Evolutionary conservation across 1,140 invertebrate genomes (phyloP), one percentile per base, ranked within the genome.

Genomic region (Aphidius ervi): DNA sequence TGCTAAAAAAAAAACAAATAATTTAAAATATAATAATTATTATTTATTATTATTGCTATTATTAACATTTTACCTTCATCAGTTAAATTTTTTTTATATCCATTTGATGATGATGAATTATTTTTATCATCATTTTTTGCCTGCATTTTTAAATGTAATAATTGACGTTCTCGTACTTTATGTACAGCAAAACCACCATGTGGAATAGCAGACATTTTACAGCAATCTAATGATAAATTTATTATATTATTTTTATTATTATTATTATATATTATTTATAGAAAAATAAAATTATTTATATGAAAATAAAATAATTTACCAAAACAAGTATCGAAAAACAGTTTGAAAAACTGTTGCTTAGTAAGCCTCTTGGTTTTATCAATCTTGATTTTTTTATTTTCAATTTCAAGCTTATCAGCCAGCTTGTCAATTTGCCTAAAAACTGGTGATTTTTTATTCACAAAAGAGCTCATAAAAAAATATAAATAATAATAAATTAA

Each of bases 181-280:
- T 75, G 72, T n/a, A 74, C 77, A 5, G 82, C 80, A 65, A 83
- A 84, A 31, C 78, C 83, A 62, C 78, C 80, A 63, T 85, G 84
- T 0, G 83, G 84, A 58, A 85, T 73, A 16, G 81, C 70, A 9
- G 82, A 74, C 84, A 85, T 84, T 63, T 68, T 79, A n/a, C 45
- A 66, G 67, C 75, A 77, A 61, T 65, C 75, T 76, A 56, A 37
- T 65, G 61, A 52, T 31, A 56, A 46, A 56, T 20, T 31, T 23
- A 46, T n/a, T n/a, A n/a, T n/a, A n/a, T n/a, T n/a, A n/a, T n/a
- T n/a, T 20, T 31, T 23, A 46, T 37, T 7, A 56, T 54, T n/a
- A 9, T 41, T 8, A 16, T 5, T 5, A 6, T 31, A 50, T 7
- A 42, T 39, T 41, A 54, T 48, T 9, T 48, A 8, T 40, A 52